Conservation (phyloP, 2,113 vertebrate species). For the Porphyrio hochstetteri region DNA sequence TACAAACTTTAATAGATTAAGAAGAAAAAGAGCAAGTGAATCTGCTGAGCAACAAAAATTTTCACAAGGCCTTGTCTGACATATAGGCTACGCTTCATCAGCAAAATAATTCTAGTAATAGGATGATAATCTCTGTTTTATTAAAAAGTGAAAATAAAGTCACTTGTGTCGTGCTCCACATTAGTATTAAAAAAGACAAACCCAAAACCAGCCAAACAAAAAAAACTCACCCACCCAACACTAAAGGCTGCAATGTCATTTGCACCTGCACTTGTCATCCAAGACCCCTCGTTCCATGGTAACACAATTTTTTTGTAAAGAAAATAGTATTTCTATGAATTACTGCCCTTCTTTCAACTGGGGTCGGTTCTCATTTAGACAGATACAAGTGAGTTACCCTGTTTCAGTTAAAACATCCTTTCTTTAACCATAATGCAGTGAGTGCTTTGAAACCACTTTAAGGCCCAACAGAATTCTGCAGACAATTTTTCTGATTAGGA, state of each 20-base stretch:
- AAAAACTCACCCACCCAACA: not conserved
- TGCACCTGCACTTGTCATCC: not conserved
- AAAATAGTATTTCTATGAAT: not conserved
- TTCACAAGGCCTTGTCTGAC: not conserved
- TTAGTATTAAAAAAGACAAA: not conserved
- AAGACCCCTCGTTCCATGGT: not conserved
- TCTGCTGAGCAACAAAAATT: not conserved
- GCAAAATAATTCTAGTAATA: not conserved
- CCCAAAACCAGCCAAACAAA: not conserved
- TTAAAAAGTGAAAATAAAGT: not conserved
- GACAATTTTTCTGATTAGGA: not conserved
- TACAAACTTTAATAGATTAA: not conserved
- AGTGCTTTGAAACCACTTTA: not conserved
- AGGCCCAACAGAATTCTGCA: not conserved
- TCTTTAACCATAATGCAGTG: not conserved
- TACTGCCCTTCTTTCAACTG: not conserved
- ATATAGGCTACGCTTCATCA: not conserved
- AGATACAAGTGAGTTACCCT: not conserved
- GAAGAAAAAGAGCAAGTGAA: not conserved
- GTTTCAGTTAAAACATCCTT: not conserved
- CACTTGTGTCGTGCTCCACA: not conserved
- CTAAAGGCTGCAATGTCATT: not conserved
- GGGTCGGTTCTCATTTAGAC: not conserved
- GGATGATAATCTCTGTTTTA: not conserved
- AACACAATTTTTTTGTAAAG: not conserved